Percentiles rank a stretch among this genome's conserved stretches.
These are phyloP conservation scores for Ianthella basta DNA, from an alignment of 37 sponge, comb jelly and placozoan species.

Conservation along the genomic window DNA sequence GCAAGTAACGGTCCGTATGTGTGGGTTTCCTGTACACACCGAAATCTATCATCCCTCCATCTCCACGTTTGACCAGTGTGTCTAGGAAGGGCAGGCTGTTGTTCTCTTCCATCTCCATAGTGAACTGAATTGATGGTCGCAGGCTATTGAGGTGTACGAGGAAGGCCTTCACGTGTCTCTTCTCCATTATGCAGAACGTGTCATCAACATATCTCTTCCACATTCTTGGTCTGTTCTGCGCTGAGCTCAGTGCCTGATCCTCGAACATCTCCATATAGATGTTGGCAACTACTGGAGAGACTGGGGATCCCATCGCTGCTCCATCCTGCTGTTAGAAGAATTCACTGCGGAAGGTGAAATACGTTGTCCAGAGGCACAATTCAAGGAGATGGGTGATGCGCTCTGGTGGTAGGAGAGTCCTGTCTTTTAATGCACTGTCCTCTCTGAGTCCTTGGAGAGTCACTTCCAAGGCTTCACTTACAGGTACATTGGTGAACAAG, in stretches of 20 bases:
- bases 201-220: conserved; percentile 35
- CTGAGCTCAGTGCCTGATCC: neutral
- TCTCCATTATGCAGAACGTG: conserved; percentile 37
- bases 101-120: conserved; percentile 4
- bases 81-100: conserved; percentile 26
- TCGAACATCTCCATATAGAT: conserved; percentile 46
- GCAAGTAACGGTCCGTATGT: conserved; percentile 12
- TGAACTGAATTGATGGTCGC: conserved; percentile 20
- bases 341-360: neutral
- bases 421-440: conserved; percentile 1
- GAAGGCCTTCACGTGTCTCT: neutral
- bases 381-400: conserved; percentile 29
- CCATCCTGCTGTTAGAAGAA: conserved; percentile 21
- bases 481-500: conserved; percentile 7
- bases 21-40: conserved; percentile 14
- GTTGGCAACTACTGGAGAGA: conserved; percentile 41
- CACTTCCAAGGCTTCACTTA: neutral
- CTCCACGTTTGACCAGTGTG: neutral
- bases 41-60: neutral
- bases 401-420: conserved; percentile 7
- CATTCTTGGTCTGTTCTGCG: neutral
- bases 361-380: conserved; percentile 29
- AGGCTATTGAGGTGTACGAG: neutral
- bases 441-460: neutral
- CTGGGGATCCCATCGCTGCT: conserved; percentile 44